A percentile compares a stretch with the other conserved stretches of the same genome.
Conservation (phyloP, 2,888 invertebrate genomes). For the Drosophila affinis region DNA sequence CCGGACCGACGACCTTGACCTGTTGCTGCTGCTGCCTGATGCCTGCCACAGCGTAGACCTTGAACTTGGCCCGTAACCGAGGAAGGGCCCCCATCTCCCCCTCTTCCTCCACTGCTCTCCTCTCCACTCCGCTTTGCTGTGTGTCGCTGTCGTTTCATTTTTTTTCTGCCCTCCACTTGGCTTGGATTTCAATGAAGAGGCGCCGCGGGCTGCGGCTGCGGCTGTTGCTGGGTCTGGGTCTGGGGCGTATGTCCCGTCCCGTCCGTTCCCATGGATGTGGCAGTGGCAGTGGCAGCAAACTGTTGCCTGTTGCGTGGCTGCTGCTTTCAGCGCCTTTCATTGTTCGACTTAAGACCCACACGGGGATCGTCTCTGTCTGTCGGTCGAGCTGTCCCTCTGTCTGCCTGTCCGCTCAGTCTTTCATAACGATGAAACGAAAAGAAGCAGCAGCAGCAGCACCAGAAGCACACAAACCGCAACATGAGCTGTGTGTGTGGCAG, state of each 20-base stretch:
- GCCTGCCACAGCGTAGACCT: slow-evolving; percentile 52
- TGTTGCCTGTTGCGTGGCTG: slow-evolving; percentile 54
- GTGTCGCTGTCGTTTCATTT: slow-evolving; percentile 20
- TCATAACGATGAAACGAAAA: slow-evolving; percentile 44
- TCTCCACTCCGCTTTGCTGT: slow-evolving; percentile 6
- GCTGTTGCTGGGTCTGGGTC: slow-evolving; percentile 17
- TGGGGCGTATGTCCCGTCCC: not conserved
- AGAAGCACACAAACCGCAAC: slow-evolving; percentile 38
- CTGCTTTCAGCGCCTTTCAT: slow-evolving; percentile 63
- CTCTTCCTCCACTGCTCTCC: too few species aligned
- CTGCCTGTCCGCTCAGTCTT: slow-evolving; percentile 16
- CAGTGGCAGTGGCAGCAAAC: slow-evolving; percentile 22
- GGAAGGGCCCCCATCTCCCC: not conserved
- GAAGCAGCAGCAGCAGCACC: slow-evolving; percentile 24
- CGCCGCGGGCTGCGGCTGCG: slow-evolving; percentile 33
- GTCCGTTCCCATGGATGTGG: slow-evolving; percentile 27
- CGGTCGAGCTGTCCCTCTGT: not conserved
- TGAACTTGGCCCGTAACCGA: slow-evolving; percentile 36
- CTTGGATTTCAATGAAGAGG: slow-evolving; percentile 71
- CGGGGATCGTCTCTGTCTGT: slow-evolving; percentile 28
- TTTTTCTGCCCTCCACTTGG: slow-evolving; percentile 39
- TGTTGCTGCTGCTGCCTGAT: slow-evolving; percentile 36
- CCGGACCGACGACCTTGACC: slow-evolving; percentile 62
- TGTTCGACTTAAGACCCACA: slow-evolving; percentile 70
- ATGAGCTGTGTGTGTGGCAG: slow-evolving; percentile 27